Percentiles rank a stretch among this genome's conserved stretches.
These are phyloP conservation scores for Pelmatolapia mariae DNA, from an alignment of 2,113 vertebrate species.

Conservation along the genomic window DNA sequence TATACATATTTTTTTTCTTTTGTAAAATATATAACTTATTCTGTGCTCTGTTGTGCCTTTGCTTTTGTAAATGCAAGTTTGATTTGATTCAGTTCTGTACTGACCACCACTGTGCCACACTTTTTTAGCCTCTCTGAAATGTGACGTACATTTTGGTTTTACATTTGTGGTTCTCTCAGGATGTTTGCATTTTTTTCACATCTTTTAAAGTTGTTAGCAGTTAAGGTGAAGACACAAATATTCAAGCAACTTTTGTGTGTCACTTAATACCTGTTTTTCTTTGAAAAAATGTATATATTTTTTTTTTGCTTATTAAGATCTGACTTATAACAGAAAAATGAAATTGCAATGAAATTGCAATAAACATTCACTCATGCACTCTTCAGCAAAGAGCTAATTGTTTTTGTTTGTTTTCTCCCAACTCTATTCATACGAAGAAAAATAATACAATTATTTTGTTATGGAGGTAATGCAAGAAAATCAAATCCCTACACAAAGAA, in stretches of 20 bases:
- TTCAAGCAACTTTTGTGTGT: not conserved
- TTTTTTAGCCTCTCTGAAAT: not conserved
- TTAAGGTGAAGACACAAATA: not conserved
- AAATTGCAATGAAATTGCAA: not conserved
- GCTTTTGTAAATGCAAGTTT: not conserved
- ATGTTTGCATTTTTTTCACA: not conserved
- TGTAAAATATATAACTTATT: not conserved
- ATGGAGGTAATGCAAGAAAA: not conserved
- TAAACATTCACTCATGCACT: not conserved
- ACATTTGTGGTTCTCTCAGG: not conserved
- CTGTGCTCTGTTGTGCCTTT: not conserved
- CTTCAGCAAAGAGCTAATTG: not conserved
- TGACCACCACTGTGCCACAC: not conserved
- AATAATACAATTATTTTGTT: not conserved
- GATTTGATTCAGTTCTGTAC: not conserved
- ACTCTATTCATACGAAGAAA: accelerated
- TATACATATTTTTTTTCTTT: accelerated
- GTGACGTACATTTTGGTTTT: not conserved
- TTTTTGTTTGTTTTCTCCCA: not conserved
- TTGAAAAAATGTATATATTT: not conserved
- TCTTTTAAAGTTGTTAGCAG: not conserved
- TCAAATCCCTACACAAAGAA: not conserved
- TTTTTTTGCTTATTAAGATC: not conserved
- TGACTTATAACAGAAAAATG: not conserved
- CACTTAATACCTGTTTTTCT: not conserved